Evolutionary conservation across 1,140 invertebrate genomes (phyloP).

Genomic region (Hypothenemus hampei): DNA sequence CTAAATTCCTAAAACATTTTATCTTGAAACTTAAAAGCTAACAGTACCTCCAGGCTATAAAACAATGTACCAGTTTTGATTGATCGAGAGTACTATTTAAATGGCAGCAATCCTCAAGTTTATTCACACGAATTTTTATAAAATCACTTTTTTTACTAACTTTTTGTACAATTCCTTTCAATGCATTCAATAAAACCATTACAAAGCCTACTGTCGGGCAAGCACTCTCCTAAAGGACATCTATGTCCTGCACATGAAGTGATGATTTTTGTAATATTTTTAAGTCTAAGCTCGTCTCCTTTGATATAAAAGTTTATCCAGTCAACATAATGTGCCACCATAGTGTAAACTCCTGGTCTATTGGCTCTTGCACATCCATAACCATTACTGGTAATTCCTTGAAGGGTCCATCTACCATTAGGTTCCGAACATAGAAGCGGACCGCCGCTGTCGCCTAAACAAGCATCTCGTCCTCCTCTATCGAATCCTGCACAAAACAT

Average conservation of each 20-base stretch:
- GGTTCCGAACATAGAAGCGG: conserved; percentile 50
- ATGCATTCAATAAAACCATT: conserved; percentile 73
- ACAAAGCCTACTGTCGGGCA: conserved; percentile 64
- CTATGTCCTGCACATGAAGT: conserved; percentile 62
- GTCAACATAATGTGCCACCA: conserved; percentile 71
- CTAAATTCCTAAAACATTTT: too few relatives aligned
- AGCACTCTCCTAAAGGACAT: conserved; percentile 70
- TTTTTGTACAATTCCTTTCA: conserved; percentile 50
- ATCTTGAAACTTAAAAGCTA: too few relatives aligned
- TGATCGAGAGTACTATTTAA: too few relatives aligned
- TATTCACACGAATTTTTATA: too few relatives aligned
- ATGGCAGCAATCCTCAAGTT: too few relatives aligned
- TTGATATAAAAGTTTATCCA: conserved; percentile 58
- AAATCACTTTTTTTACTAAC: background rate
- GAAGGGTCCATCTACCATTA: conserved; percentile 38
- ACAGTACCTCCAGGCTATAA: too few relatives aligned
- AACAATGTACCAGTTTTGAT: too few relatives aligned
- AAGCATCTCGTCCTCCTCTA: conserved; percentile 52
- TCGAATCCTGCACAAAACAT: conserved; percentile 45
- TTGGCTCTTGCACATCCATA: conserved; percentile 80
- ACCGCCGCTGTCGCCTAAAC: conserved; percentile 63
- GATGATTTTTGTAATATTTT: conserved; percentile 41
- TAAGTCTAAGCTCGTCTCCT: conserved; percentile 27
- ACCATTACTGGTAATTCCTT: conserved; percentile 73
- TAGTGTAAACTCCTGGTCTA: conserved; percentile 83